phyloP scores from a whole-genome alignment of 2,888 invertebrate species.

The Apotomis capreana region DNA sequence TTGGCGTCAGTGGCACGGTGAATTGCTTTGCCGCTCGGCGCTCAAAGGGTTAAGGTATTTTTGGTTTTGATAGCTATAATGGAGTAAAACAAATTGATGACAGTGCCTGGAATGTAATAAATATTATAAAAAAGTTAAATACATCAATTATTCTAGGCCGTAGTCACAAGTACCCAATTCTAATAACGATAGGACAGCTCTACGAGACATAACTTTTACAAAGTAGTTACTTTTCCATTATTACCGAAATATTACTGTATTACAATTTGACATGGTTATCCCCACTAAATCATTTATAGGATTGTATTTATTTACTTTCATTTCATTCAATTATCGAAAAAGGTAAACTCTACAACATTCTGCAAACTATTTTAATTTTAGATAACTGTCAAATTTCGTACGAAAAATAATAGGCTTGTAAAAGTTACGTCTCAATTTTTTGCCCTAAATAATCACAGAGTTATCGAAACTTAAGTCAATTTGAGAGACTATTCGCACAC shows the following conservation, averaged over 20 bases:
- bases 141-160: conserved; percentile 34
- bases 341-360: neutral
- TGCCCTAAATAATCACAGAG: conserved; percentile 25
- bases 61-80: conserved; percentile 41
- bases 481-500: conserved; percentile 3
- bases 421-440: conserved; percentile 8
- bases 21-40: too few species aligned
- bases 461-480: conserved; percentile 4
- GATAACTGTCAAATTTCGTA: neutral
- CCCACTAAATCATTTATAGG: neutral
- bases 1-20: too few species aligned
- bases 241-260: neutral
- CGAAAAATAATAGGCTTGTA: neutral
- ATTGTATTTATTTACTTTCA: too few species aligned
- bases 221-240: neutral
- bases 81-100: conserved; percentile 42
- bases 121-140: conserved; percentile 45
- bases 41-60: conserved; percentile 9
- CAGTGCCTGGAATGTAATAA: conserved; percentile 52
- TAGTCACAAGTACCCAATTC: neutral
- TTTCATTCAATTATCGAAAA: neutral
- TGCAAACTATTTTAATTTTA: neutral
- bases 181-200: conserved; percentile 6
- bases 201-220: neutral
- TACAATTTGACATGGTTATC: neutral